These are phyloP conservation scores for Luperina nickerlii DNA, from an alignment of 2,888 invertebrate genomes.

Conservation along the genomic window DNA sequence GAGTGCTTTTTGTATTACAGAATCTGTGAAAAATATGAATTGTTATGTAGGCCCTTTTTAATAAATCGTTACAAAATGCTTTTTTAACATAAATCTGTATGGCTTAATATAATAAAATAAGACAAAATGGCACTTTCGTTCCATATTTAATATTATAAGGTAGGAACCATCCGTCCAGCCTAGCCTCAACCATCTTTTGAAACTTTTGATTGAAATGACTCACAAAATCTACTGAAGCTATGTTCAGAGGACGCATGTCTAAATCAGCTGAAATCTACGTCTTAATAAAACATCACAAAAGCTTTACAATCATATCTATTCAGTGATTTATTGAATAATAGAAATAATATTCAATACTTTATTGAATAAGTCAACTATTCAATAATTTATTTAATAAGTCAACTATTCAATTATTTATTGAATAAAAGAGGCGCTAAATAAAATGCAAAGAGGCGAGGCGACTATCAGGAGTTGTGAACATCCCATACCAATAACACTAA, in stretches of 20 bases:
- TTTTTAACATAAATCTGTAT: slow-evolving; percentile 53
- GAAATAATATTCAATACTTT: too few species aligned
- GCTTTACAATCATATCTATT: neutral
- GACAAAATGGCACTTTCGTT: slow-evolving; percentile 67
- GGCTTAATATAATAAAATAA: slow-evolving; percentile 62
- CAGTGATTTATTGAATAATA: neutral
- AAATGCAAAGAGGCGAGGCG: slow-evolving; percentile 50
- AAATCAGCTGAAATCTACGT: neutral
- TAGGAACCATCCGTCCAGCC: slow-evolving; percentile 58
- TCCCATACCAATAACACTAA: slow-evolving; percentile 60
- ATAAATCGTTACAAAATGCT: slow-evolving; percentile 50
- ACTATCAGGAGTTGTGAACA: slow-evolving; percentile 49
- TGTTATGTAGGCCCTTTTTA: slow-evolving; percentile 44
- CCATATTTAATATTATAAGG: slow-evolving; percentile 61
- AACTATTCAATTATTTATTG: slow-evolving; percentile 12
- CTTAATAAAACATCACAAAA: slow-evolving; percentile 22
- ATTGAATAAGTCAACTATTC: too few species aligned
- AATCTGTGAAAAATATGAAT: slow-evolving; percentile 18
- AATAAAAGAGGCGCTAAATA: slow-evolving; percentile 20
- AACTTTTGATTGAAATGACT: slow-evolving; percentile 5
- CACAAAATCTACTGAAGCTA: slow-evolving; percentile 8
- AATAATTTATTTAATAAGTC: neutral
- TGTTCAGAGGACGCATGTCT: neutral
- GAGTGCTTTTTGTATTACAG: slow-evolving; percentile 10
- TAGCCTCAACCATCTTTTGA: slow-evolving; percentile 43